Evolutionary conservation across 2,888 invertebrate species (phyloP).

Genomic region (Chymomyza procnemis): DNA sequence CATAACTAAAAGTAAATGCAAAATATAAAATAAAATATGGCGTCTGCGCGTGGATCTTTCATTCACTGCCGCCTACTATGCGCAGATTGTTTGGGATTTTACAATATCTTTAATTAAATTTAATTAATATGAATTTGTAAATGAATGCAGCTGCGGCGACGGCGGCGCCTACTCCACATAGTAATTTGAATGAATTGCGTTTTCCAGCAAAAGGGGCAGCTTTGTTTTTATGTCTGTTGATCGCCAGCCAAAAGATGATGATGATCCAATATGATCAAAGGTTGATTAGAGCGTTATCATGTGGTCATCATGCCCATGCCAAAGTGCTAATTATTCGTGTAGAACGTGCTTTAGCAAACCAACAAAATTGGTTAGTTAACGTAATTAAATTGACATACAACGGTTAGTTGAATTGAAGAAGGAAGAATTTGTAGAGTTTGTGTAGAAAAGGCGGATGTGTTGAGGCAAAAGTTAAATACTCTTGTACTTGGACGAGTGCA

Average conservation of each 20-base stretch:
- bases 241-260: too few relatives aligned
- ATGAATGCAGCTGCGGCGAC: conserved; percentile 24
- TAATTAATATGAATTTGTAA: conserved; percentile 42
- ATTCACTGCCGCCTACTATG: conserved; percentile 33
- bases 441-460: too few relatives aligned
- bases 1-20: background rate
- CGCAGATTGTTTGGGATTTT: background rate
- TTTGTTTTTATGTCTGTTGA: background rate
- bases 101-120: conserved; percentile 20
- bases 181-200: conserved; percentile 6
- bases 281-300: background rate
- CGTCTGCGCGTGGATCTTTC: conserved; percentile 21
- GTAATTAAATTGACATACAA: too few relatives aligned
- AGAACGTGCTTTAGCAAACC: too few relatives aligned
- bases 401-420: too few relatives aligned
- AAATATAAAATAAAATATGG: conserved; percentile 21
- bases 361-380: too few relatives aligned
- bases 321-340: background rate
- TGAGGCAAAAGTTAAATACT: too few relatives aligned
- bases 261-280: too few relatives aligned
- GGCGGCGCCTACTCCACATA: background rate
- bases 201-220: background rate
- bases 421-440: too few relatives aligned
- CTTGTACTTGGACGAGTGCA: too few relatives aligned
- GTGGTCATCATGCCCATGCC: conserved; percentile 27